Conservation (phyloP, 2,113 vertebrate species). For the Crotalus helleri region DNA sequence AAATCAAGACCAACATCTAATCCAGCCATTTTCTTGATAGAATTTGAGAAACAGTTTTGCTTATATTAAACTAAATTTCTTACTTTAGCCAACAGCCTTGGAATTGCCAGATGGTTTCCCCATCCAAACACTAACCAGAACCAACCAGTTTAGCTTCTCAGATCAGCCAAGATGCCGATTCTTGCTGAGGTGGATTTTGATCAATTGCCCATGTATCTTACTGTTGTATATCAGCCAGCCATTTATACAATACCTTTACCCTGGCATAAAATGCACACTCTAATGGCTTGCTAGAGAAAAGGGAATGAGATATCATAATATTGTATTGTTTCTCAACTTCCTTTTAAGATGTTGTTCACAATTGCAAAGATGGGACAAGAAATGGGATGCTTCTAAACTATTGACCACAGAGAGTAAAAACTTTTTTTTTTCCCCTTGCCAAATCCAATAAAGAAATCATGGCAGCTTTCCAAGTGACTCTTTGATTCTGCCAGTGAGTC, state of each 20-base stretch:
- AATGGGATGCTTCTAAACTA: neutral
- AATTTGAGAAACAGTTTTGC: neutral
- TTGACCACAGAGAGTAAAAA: neutral
- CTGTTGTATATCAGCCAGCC: neutral
- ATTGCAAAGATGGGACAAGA: neutral
- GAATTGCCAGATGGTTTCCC: neutral
- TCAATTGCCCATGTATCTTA: neutral
- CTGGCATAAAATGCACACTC: neutral
- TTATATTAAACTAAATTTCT: neutral
- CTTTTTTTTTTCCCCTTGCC: neutral
- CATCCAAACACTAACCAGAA: neutral
- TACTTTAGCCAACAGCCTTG: neutral
- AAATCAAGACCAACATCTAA: neutral
- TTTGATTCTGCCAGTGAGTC: neutral
- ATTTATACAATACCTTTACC: neutral
- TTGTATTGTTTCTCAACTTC: neutral
- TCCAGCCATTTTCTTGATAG: neutral
- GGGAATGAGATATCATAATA: neutral
- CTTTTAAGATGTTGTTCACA: neutral
- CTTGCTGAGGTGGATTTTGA: neutral
- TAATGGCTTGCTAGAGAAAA: neutral
- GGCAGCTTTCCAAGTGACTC: neutral
- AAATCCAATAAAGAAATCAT: neutral
- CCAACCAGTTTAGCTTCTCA: neutral
- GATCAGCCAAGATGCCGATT: neutral